Base-by-base conservation (phyloP, 2,113 vertebrate species). In the Gymnogyps californianus region DNA sequence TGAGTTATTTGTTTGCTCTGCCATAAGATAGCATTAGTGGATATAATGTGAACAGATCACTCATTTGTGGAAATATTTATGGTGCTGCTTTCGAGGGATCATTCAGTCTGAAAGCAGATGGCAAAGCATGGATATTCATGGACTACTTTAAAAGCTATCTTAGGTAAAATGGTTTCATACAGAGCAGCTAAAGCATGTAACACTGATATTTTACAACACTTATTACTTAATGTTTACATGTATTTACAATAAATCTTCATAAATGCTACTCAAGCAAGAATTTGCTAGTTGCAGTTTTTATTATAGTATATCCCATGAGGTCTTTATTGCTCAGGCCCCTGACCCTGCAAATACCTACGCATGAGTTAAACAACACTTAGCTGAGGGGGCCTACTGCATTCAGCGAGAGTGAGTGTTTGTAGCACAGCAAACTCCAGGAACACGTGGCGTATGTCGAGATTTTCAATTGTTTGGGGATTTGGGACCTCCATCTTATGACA, bases 41-140 rank as follows among this genome's bases (percentile, higher is more conserved):
- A 87, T 90, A 86, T 97, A 97, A 98, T 79, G 78, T 91, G 97
- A 97, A 94, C 96, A 98, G 97, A 98, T 97, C 94, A 87, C 80
- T 98, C 97, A 97, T 96, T 97, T 97, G 96, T 71, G 42, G 88
- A 97, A 98, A 97, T 98, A 98, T 98, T 98, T 98, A 97, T 91
- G 93, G 87, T 79, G 61, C 86, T 95, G 96, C 92, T 97, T 98
- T 98, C 38, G 90, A 96, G 96, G 96, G 96, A 98, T 87, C 94
- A 82, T 96, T 98, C 97, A 93, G 47, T 97, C 95, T 28, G 0
- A 90, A 94, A 95, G 91, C 91, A 96, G 91, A 94, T 91, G 93
- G 97, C 94, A 90, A 95, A 98, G 76, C 94, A 97, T 89, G 93
- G 92, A 89, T 80, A 97, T 93, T 95, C 89, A 95, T 96, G 57